Conservation (phyloP, 2,113 vertebrate species). For the Phrynosoma platyrhinos region DNA sequence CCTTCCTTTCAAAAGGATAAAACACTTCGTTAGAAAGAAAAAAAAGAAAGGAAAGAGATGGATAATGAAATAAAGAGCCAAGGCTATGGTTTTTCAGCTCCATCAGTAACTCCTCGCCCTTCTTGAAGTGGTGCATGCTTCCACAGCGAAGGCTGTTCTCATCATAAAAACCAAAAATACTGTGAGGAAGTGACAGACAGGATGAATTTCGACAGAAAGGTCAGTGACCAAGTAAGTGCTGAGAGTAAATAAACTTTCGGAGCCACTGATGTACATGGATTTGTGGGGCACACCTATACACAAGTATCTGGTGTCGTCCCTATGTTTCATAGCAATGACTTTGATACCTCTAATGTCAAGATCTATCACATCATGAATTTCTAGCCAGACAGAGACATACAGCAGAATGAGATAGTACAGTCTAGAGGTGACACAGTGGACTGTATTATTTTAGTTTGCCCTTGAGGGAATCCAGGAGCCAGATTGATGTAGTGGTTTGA, state of each 20-base stretch:
- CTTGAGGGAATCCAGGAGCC: no score
- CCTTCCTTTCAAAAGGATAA: not conserved
- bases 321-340: no score
- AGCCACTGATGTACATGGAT: not conserved
- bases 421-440: no score
- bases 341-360: no score
- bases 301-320: no score
- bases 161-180: not conserved
- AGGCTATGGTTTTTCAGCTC: constrained; percentile 4
- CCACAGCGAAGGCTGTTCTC: not conserved
- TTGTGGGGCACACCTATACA: no score
- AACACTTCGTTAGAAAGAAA: not conserved
- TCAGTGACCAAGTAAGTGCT: not conserved
- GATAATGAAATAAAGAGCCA: not conserved
- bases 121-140: not conserved
- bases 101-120: not conserved
- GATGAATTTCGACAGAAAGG: constrained; percentile 18
- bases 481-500: no score
- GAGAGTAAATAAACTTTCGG: constrained; percentile 3
- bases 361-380: no score
- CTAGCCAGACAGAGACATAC: no score
- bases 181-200: not conserved
- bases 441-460: no score
- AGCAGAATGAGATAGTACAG: no score
- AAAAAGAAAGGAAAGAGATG: not conserved